Base-by-base conservation (phyloP, 1,140 invertebrate species). In the Heliconius eleuchia region DNA sequence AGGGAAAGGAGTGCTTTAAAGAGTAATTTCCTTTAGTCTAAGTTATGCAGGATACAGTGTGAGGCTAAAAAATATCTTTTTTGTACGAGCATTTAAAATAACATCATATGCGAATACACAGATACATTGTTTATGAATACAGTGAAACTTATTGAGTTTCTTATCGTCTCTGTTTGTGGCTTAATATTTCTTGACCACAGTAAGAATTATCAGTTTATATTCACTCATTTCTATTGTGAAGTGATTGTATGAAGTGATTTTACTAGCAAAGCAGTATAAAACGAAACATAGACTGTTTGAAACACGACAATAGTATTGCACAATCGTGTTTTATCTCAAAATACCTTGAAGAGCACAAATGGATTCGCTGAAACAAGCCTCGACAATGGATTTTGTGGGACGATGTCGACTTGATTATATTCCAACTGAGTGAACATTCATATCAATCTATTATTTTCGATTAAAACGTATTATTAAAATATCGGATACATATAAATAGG, bases 261-360 rank as follows among this genome's bases (percentile, higher is more conserved):
- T 66, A 66, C 27, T 23, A 66, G 11, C 23, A 60, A 60, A 60
- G 5, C 55, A 60, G 7, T 27, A 60, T 60, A 23, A 60, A 57
- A 60, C n/a, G 55, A 60, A 23, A 11, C 55, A 60, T 23, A 66
- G 27, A 23, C 60, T 30, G 27, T 66, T 27, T 30, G 11, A 5
- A 66, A 66, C 23, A 66, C 27, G 60, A 66, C 60, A 66, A 30
- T 66, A 66, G 60, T 66, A 66, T 66, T 66, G 60, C 27, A 66
- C 60, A 66, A 66, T 66, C 60, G 60, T 66, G 60, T 66, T 66
- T 66, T 66, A 30, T 66, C 60, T 66, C 60, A 66, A 66, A 66
- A 30, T 23, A 66, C 60, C 30, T 66, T 23, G 23, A 66, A 66
- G 27, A 16, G 60, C 30, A 66, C 60, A 66, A 66, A 66, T 30